Percentiles rank a stretch among this genome's conserved stretches.
These are phyloP conservation scores for Trachemys scripta DNA, from an alignment of 2,113 vertebrate genomes.

Conservation along the genomic window DNA sequence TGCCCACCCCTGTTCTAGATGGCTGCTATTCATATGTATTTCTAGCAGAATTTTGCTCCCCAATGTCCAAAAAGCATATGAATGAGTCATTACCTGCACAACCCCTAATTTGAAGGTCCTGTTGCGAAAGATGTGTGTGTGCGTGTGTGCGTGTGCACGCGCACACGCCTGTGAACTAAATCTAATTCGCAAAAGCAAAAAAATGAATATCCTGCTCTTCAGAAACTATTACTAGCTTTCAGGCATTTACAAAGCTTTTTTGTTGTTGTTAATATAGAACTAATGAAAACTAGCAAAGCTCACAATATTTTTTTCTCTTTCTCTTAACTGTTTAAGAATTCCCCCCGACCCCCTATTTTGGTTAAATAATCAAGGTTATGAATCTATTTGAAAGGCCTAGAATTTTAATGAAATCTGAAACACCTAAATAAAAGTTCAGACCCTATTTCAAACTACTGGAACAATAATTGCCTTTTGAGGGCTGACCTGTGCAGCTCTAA, in stretches of 20 bases:
- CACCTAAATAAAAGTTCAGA: not conserved
- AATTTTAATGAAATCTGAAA: constrained; percentile 7
- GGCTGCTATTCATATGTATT: not conserved
- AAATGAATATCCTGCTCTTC: not conserved
- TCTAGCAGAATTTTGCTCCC: not conserved
- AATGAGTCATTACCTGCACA: not conserved
- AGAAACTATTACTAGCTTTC: not conserved
- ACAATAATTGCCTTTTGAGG: not conserved
- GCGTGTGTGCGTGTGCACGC: not conserved
- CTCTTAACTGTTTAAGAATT: not conserved
- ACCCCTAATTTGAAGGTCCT: not conserved
- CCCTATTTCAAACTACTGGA: not conserved
- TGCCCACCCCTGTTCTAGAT: not conserved
- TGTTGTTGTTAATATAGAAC: not conserved
- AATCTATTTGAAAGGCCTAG: not conserved
- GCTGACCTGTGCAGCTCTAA: not conserved
- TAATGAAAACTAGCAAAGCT: not conserved
- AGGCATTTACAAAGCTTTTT: not conserved
- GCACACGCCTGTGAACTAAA: not conserved
- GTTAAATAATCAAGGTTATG: not conserved
- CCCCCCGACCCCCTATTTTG: not conserved
- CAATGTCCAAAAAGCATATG: not conserved
- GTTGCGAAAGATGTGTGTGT: not conserved
- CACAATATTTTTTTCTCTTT: not conserved
- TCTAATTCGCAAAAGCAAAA: not conserved